Evolutionary conservation across 2,888 invertebrate species (phyloP).

Genomic region (Luperina nickerlii): DNA sequence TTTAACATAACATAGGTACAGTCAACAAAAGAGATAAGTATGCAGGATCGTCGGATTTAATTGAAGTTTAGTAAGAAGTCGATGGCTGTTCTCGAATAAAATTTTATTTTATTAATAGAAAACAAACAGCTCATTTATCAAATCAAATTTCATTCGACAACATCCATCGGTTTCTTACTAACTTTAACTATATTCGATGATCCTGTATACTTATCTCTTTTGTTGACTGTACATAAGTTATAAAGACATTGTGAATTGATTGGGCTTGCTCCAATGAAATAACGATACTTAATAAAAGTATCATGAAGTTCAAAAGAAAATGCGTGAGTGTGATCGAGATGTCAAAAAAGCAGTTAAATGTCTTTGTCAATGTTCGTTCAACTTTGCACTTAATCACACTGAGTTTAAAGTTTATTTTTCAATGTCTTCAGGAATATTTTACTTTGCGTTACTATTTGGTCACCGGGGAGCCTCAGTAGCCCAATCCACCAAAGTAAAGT

Average conservation of each 20-base stretch:
- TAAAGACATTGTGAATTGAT: not conserved
- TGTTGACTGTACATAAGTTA: constrained; percentile 7
- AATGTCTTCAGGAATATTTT: not conserved
- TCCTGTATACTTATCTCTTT: too few species aligned
- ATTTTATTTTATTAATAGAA: too few species aligned
- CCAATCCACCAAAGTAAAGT: not conserved
- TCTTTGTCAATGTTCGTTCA: not conserved
- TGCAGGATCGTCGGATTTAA: too few species aligned
- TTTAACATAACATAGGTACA: constrained; percentile 28
- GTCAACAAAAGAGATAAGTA: too few species aligned
- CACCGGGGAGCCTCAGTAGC: not conserved
- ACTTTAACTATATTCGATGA: too few species aligned
- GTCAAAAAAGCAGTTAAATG: not conserved
- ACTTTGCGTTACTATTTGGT: not conserved
- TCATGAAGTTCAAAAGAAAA: not conserved
- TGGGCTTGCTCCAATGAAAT: constrained; percentile 1
- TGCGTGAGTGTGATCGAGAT: not conserved
- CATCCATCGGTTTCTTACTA: too few species aligned
- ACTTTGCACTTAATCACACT: not conserved
- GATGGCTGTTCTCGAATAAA: too few species aligned
- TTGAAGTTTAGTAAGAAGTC: too few species aligned
- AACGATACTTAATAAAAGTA: not conserved
- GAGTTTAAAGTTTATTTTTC: not conserved
- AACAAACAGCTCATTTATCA: too few species aligned
- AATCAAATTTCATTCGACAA: too few species aligned